These are phyloP conservation scores for Leptopilina boulardi DNA, from an alignment of 1,140 invertebrate species.

Conservation along the genomic window DNA sequence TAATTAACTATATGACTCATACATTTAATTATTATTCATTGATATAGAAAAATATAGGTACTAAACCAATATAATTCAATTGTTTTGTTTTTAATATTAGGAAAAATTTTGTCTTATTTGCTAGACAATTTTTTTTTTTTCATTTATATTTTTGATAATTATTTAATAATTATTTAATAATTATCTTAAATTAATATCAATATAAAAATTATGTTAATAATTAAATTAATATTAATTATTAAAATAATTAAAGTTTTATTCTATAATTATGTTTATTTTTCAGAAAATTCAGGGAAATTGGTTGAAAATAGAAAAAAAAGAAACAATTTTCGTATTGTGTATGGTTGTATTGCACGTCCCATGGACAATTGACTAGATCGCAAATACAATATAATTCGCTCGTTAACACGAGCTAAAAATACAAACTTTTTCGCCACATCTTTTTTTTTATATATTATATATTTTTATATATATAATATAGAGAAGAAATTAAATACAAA, in stretches of 20 bases:
- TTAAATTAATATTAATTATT: no score
- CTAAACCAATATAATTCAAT: constrained; percentile 69
- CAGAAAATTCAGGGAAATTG: background rate
- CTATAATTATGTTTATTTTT: no score
- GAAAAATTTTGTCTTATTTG: constrained; percentile 47
- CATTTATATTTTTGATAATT: constrained; percentile 44
- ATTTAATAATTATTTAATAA: no score
- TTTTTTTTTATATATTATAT: constrained; percentile 26
- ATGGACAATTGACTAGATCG: constrained; percentile 69
- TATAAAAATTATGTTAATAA: no score
- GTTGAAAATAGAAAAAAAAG: constrained; percentile 14
- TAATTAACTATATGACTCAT: constrained; percentile 73
- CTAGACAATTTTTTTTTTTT: constrained; percentile 36
- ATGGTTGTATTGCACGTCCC: constrained; percentile 62
- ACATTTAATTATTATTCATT: constrained; percentile 67
- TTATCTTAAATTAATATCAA: no score
- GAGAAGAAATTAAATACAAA: constrained; percentile 22
- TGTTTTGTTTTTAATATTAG: constrained; percentile 42
- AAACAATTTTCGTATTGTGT: constrained; percentile 32
- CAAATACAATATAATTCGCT: constrained; percentile 56
- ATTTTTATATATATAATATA: background rate
- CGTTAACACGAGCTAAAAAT: background rate
- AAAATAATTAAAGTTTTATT: no score
- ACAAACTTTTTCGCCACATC: constrained; percentile 26
- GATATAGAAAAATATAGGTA: constrained; percentile 68